These are phyloP conservation scores for Creontiades dilutus DNA, from an alignment of 2,888 invertebrate species.

Conservation along the genomic window DNA sequence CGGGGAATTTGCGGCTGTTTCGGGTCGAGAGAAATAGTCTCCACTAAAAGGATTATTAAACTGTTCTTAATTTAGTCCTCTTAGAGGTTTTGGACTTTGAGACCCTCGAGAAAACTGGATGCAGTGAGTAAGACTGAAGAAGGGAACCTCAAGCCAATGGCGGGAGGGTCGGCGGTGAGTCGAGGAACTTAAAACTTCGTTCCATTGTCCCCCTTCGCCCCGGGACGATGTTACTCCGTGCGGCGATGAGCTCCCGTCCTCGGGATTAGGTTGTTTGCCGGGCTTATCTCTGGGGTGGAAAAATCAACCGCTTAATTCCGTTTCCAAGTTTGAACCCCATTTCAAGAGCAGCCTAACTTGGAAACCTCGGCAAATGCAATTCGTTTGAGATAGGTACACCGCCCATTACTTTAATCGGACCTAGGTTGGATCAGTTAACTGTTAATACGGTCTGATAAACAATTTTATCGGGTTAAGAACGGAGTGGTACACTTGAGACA, in stretches of 20 bases:
- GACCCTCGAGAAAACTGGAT: slow-evolving; percentile 24
- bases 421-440: not conserved
- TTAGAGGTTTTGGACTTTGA: slow-evolving; percentile 65
- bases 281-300: slow-evolving; percentile 31
- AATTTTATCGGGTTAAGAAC: no score
- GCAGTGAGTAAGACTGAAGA: slow-evolving; percentile 2
- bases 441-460: no score
- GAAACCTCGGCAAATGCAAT: not conserved
- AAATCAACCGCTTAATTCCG: slow-evolving; percentile 55
- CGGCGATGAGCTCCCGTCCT: slow-evolving; percentile 22
- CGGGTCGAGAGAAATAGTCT: not conserved
- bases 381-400: slow-evolving; percentile 6
- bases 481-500: no score
- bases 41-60: slow-evolving; percentile 63
- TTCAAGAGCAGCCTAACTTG: not conserved
- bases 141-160: not conserved
- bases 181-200: slow-evolving; percentile 64
- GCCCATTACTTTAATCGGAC: not conserved
- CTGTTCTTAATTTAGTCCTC: slow-evolving; percentile 67
- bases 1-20: slow-evolving; percentile 3
- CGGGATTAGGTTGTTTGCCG: slow-evolving; percentile 37
- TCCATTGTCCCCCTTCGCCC: slow-evolving; percentile 60
- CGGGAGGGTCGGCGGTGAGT: not conserved
- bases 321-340: slow-evolving; percentile 35
- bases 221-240: slow-evolving; percentile 50